Evolutionary conservation across 30 jellyfish, hydroid and myxozoan genomes (phyloP).

Genomic region (Hydra vulgaris): DNA sequence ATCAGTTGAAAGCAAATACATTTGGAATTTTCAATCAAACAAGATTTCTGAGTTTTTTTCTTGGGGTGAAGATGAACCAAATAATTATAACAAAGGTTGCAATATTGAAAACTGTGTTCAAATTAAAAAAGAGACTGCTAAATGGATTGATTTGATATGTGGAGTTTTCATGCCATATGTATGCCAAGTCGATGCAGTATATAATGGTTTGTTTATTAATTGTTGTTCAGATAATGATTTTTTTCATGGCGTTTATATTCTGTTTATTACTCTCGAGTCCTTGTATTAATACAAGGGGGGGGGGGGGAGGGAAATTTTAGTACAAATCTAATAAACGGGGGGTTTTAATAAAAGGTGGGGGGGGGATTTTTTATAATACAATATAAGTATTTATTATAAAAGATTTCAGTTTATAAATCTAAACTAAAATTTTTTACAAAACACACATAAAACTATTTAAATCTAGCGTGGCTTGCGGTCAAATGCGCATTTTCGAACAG

Average conservation of each 20-base stretch:
- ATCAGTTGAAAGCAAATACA: slow-evolving; percentile 29
- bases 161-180: slow-evolving; percentile 46
- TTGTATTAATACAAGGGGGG: too few relatives aligned
- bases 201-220: slow-evolving; percentile 36
- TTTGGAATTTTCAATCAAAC: slow-evolving; percentile 49
- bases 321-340: too few relatives aligned
- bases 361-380: too few relatives aligned
- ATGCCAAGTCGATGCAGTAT: slow-evolving; percentile 33
- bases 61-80: slow-evolving; percentile 77
- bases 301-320: too few relatives aligned
- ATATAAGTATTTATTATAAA: too few relatives aligned
- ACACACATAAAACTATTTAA: too few relatives aligned
- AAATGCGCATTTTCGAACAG: too few relatives aligned
- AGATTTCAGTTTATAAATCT: too few relatives aligned
- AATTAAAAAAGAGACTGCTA: slow-evolving; percentile 34
- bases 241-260: background rate
- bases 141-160: slow-evolving; percentile 77
- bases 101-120: slow-evolving; percentile 77
- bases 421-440: too few relatives aligned
- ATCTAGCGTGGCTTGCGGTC: too few relatives aligned
- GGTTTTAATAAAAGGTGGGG: too few relatives aligned
- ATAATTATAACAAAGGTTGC: slow-evolving; percentile 55
- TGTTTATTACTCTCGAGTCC: background rate
- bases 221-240: background rate
- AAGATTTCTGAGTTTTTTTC: slow-evolving; percentile 22